Conservation (phyloP, 2,113 vertebrate species). For the Setophaga kirtlandii region DNA sequence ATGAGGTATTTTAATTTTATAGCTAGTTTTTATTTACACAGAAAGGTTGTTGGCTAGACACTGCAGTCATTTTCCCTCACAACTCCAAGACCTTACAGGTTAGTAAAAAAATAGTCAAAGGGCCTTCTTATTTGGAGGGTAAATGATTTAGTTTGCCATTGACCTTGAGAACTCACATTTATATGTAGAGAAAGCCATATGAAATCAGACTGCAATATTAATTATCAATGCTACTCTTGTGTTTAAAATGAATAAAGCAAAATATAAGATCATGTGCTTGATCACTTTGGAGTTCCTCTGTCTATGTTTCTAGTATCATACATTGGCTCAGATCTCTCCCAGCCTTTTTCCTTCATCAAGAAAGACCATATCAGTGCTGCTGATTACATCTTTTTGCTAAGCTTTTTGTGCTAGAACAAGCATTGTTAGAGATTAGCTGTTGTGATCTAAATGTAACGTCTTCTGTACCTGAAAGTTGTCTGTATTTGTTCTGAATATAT, state of each 20-base stretch:
- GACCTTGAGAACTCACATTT: conserved; percentile 64
- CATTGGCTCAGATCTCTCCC: conserved; percentile 31
- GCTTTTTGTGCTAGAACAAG: conserved; percentile 55
- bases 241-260: conserved; percentile 47
- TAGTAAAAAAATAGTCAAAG: not conserved
- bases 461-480: conserved; percentile 75
- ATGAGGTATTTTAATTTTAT: conserved; percentile 57
- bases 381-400: conserved; percentile 49
- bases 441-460: conserved; percentile 83
- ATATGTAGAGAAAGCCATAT: conserved; percentile 84
- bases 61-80: conserved; percentile 29
- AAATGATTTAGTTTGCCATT: conserved; percentile 49
- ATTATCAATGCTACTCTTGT: conserved; percentile 54
- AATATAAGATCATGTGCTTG: conserved; percentile 38
- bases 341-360: not conserved
- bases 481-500: conserved; percentile 69
- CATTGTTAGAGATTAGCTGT: conserved; percentile 70
- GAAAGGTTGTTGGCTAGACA: conserved; percentile 1
- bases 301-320: conserved; percentile 50
- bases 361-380: conserved; percentile 42
- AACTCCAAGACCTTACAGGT: conserved; percentile 34
- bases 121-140: conserved; percentile 34
- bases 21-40: conserved; percentile 36
- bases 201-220: conserved; percentile 79
- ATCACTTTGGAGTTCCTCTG: conserved; percentile 56